Conservation (phyloP, 2,113 vertebrate genomes). For the Typhlomys cinereus region DNA sequence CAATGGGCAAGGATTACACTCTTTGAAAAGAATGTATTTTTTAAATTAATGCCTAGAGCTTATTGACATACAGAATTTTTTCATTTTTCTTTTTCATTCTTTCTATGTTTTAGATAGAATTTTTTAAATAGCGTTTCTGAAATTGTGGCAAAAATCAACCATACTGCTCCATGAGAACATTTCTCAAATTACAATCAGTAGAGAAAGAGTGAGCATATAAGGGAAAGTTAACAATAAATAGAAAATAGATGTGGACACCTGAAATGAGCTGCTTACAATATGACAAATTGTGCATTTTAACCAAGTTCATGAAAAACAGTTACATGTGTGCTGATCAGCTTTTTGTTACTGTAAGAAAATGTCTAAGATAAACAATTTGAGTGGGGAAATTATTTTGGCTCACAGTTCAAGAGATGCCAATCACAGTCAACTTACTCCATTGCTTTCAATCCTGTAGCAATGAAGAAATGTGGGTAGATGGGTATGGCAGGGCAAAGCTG, state of each 20-base stretch:
- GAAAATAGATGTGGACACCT: background rate
- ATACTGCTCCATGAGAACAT: background rate
- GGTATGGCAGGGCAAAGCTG: background rate
- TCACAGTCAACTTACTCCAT: background rate
- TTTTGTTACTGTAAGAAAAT: background rate
- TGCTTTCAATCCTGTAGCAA: background rate
- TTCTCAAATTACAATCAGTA: background rate
- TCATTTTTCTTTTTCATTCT: background rate
- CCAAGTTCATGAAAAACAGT: too few species aligned
- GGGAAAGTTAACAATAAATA: background rate
- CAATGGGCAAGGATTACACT: background rate
- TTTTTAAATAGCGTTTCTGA: background rate
- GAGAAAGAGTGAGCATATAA: background rate
- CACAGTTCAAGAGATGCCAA: background rate
- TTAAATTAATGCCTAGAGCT: background rate
- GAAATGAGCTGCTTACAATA: background rate
- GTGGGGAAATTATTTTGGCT: background rate
- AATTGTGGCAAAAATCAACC: background rate
- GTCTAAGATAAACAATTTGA: background rate
- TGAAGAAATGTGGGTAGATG: background rate
- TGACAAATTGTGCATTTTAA: too few species aligned
- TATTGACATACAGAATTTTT: background rate
- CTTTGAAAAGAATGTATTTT: background rate
- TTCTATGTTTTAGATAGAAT: background rate
- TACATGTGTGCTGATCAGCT: background rate